phyloP scores from a whole-genome alignment of 1,140 invertebrate species.

The Eriosoma lanigerum region DNA sequence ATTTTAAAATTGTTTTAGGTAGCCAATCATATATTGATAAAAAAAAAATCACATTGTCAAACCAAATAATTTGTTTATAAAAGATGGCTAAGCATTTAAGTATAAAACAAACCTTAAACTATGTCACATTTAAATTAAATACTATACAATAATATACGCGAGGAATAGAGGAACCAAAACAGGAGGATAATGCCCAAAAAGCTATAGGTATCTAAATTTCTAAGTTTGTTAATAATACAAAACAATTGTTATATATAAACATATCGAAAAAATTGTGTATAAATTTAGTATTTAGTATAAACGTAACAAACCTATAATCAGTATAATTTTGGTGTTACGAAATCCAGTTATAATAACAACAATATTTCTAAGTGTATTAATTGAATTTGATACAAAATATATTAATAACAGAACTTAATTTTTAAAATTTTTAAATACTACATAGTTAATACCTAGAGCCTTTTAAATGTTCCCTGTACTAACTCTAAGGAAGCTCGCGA shows the following conservation, averaged over 20 bases:
- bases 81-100: neutral
- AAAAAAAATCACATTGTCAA: constrained; percentile 19
- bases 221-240: neutral
- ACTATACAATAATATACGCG: neutral
- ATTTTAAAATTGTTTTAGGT: neutral
- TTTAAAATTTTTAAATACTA: neutral
- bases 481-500: constrained; percentile 15
- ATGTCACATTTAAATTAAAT: neutral
- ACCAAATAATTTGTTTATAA: neutral
- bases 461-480: constrained; percentile 1
- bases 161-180: constrained; percentile 38
- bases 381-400: neutral
- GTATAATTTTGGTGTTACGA: neutral
- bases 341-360: neutral
- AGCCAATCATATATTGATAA: too few species aligned
- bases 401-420: neutral
- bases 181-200: constrained; percentile 17
- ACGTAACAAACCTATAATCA: too few species aligned
- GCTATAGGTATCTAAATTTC: neutral
- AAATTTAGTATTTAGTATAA: neutral
- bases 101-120: constrained; percentile 11
- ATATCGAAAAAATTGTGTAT: neutral
- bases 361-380: neutral
- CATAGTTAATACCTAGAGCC: neutral
- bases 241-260: neutral